phyloP scores from a whole-genome alignment of 2,797 vertebrate genomes.

The Sebastes goodei region DNA sequence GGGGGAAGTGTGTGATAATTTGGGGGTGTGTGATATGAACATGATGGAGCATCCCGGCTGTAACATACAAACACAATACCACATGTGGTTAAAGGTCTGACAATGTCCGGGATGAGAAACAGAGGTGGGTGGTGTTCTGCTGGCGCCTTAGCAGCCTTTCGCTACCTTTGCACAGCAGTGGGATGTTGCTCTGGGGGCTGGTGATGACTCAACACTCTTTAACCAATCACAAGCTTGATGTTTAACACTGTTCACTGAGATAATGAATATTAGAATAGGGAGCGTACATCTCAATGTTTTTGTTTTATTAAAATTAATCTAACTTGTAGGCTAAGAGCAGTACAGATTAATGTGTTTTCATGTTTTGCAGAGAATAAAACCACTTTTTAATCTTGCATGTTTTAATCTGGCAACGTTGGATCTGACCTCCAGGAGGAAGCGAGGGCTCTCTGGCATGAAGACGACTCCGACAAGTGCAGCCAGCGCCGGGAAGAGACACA shows the following conservation, averaged over 20 bases:
- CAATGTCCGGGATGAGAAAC: slow-evolving; percentile 59
- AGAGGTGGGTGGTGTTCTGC: slow-evolving; percentile 43
- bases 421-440: slow-evolving; percentile 96
- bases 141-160: slow-evolving; percentile 61
- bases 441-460: slow-evolving; percentile 98
- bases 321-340: not conserved
- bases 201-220: slow-evolving; percentile 63
- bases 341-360: not conserved
- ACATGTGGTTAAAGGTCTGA: slow-evolving; percentile 65
- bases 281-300: not conserved
- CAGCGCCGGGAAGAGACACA: slow-evolving; percentile 91
- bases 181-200: slow-evolving; percentile 53
- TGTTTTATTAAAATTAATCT: not conserved
- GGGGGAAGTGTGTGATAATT: slow-evolving; percentile 39
- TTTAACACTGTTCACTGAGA: slow-evolving; percentile 9
- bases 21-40: slow-evolving; percentile 29
- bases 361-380: not conserved
- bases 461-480: slow-evolving; percentile 88
- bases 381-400: not conserved
- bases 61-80: slow-evolving; percentile 70
- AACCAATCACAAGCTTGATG: slow-evolving; percentile 49
- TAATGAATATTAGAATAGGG: not conserved
- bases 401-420: not conserved
- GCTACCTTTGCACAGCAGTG: slow-evolving; percentile 72
- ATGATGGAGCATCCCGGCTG: slow-evolving; percentile 40